A percentile compares a stretch with the other conserved stretches of the same genome.
Conservation (phyloP, 1,140 invertebrate species). For the Penaeus japonicus region DNA sequence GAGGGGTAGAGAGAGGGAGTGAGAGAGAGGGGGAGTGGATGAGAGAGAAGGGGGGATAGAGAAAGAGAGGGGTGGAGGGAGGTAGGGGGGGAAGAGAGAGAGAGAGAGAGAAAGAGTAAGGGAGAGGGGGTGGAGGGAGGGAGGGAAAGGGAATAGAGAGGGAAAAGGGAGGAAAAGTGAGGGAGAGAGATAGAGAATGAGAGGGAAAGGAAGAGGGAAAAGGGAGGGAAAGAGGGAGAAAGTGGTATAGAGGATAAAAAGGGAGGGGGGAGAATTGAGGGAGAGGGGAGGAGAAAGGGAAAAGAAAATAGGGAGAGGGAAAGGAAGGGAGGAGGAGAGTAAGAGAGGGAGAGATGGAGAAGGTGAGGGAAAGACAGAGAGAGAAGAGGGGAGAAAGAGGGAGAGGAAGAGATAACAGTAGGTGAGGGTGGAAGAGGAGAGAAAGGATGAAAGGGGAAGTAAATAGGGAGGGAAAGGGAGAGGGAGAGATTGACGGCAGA, state of each 20-base stretch:
- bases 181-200: neutral
- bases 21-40: no score
- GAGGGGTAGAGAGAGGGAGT: neutral
- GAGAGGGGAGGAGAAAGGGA: neutral
- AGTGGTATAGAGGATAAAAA: neutral
- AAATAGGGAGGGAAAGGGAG: no score
- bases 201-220: no score
- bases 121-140: neutral
- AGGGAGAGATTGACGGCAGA: no score
- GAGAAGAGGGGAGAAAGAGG: neutral
- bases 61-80: neutral
- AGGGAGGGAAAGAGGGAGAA: neutral
- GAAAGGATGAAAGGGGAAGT: neutral
- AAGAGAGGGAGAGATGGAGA: slow-evolving; percentile 20
- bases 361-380: slow-evolving; percentile 25
- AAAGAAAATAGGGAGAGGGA: neutral
- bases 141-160: neutral
- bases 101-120: neutral
- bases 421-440: neutral
- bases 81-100: neutral
- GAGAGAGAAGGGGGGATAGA: neutral
- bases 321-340: slow-evolving; percentile 11
- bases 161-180: neutral
- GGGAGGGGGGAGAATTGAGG: neutral
- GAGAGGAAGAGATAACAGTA: neutral